Base-by-base conservation (phyloP, 2,797 vertebrate genomes). In the Pseudomugil tenellus region DNA sequence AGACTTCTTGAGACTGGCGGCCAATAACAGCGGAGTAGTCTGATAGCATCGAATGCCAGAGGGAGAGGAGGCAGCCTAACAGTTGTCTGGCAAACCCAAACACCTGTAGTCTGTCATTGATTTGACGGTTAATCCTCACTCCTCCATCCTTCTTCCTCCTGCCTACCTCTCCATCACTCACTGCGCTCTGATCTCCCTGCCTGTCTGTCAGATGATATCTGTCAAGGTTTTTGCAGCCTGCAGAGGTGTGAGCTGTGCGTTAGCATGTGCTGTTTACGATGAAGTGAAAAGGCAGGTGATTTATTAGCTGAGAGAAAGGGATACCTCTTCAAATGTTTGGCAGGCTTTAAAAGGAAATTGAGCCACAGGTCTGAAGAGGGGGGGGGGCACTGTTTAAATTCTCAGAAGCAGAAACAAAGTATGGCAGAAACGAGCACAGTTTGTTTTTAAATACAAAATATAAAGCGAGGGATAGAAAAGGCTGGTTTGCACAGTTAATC, bases 91-190 rank as follows among this genome's bases (percentile, higher is more conserved):
- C 95, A 96, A 96, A 96, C 93, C 95, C 77, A 95, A 97, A 96
- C 96, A 97, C 97, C 97, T 97, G 96, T 96, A 96, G 94, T 92
- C 94, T 96, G 95, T 96, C 96, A 96, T 93, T 85, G 93, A 93
- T 93, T 92, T 93, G 94, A 96, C 94, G 95, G 95, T 95, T 96
- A 96, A 95, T 95, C 93, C 83, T 95, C 94, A 85, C 73, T 80
- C 74, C 76, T 66, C 79, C 72, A 69, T 77, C 78, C 71, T 67
- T 76, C 79, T 74, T 72, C 62, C 1, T 48, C 26, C 77, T 56
- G 58, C 72, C 78, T 81, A 70, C 77, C 85, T 95, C 94, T 93
- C 91, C 93, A 95, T 96, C 95, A 94, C 91, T 95, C 95, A 95
- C 94, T 91, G 93, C 93, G 92, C 94, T 96, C 94, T 95, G 93